These are phyloP conservation scores for Listronotus oregonensis DNA, from an alignment of 1,140 invertebrate species.

Conservation along the genomic window DNA sequence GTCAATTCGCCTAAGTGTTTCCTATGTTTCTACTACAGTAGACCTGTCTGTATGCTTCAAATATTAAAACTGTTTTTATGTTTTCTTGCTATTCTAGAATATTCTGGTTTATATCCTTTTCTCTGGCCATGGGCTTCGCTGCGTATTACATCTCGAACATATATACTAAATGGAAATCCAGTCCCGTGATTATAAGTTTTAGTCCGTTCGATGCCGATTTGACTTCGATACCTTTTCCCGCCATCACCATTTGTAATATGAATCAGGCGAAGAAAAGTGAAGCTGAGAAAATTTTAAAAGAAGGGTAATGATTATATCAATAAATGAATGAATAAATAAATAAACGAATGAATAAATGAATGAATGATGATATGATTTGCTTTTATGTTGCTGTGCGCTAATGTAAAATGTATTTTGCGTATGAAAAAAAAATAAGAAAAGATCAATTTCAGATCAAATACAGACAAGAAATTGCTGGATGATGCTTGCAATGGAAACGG, in stretches of 20 bases:
- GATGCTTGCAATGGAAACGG: slow-evolving; percentile 59
- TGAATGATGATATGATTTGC: no score
- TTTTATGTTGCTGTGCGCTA: no score
- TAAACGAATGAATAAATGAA: no score
- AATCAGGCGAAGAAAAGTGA: slow-evolving; percentile 72
- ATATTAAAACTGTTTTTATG: no score
- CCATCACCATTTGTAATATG: slow-evolving; percentile 80
- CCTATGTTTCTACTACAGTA: no score
- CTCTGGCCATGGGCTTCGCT: slow-evolving; percentile 66
- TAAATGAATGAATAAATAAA: no score
- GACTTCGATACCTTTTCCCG: slow-evolving; percentile 74
- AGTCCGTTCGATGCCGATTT: slow-evolving; percentile 68
- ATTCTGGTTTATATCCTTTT: slow-evolving; percentile 73
- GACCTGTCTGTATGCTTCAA: no score
- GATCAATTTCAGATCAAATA: slow-evolving; percentile 18
- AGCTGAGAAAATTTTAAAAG: slow-evolving; percentile 62
- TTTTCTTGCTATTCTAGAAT: no score
- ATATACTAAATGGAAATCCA: slow-evolving; percentile 70
- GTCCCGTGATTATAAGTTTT: slow-evolving; percentile 75
- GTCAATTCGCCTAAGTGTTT: no score
- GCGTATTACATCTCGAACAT: slow-evolving; percentile 73
- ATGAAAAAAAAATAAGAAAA: no score
- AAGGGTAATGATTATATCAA: no score
- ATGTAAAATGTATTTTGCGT: no score
- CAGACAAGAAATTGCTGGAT: slow-evolving; percentile 59